phyloP scores from a whole-genome alignment of 2,113 vertebrate species.

The Balaeniceps rex region DNA sequence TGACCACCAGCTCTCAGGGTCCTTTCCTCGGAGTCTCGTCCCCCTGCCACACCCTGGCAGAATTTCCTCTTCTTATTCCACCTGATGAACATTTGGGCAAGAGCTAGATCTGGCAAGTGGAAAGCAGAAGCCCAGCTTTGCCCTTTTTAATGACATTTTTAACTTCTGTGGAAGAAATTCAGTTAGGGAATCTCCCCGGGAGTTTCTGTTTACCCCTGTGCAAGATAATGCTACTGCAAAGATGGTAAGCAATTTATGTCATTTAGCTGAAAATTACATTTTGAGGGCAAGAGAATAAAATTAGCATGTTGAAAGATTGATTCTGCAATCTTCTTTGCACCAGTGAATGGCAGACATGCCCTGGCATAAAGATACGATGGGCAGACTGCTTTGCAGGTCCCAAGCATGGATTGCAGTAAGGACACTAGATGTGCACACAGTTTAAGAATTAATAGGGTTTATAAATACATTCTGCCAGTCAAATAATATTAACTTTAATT shows the following conservation, averaged over 20 bases:
- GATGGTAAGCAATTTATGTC: not conserved
- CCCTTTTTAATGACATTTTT: not conserved
- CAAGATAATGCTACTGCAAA: not conserved
- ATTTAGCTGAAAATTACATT: not conserved
- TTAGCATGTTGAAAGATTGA: not conserved
- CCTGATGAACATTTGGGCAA: not conserved
- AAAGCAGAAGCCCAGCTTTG: not conserved
- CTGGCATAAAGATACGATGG: rapidly evolving
- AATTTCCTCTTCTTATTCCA: not conserved
- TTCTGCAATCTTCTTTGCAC: not conserved
- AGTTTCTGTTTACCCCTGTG: not conserved
- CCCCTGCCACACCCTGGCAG: not conserved
- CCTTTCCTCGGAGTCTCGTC: not conserved
- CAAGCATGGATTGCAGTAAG: not conserved
- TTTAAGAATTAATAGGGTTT: not conserved
- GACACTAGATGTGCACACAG: not conserved
- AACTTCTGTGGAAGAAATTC: not conserved
- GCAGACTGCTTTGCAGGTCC: not conserved
- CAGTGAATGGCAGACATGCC: not conserved
- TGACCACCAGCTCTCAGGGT: not conserved
- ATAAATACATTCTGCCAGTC: not conserved
- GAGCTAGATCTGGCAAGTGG: not conserved
- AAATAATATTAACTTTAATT: not conserved
- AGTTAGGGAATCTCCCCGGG: not conserved
- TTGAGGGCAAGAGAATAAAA: not conserved